Percentiles rank a stretch among this genome's conserved stretches.
Evolutionary conservation across 2,113 vertebrate genomes (phyloP).

Genomic region (Lampris megalopsis): DNA sequence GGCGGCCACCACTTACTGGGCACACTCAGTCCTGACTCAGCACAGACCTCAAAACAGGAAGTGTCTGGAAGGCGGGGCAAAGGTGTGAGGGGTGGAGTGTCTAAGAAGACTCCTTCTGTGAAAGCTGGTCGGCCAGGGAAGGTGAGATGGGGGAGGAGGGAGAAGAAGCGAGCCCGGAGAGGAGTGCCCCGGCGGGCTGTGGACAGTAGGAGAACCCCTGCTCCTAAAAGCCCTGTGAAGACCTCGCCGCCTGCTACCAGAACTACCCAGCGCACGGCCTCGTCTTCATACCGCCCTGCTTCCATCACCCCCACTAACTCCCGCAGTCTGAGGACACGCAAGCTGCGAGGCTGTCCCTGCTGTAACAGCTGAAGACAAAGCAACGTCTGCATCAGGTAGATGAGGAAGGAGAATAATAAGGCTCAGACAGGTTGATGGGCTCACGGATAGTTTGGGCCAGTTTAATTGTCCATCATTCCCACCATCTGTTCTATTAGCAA

Average conservation of each 20-base stretch:
- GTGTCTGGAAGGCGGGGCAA: slow-evolving; percentile 6
- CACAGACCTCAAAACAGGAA: slow-evolving; percentile 35
- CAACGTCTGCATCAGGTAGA: slow-evolving; percentile 6
- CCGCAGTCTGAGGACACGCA: slow-evolving; percentile 31
- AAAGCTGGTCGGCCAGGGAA: slow-evolving; percentile 9
- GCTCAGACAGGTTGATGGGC: no score
- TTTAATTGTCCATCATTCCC: no score
- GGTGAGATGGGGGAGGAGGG: neutral
- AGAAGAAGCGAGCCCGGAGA: slow-evolving; percentile 29
- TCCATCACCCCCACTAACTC: neutral
- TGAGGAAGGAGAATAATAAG: no score
- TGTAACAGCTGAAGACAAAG: slow-evolving; percentile 18
- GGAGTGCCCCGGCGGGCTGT: slow-evolving; percentile 35
- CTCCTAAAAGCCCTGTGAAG: slow-evolving; percentile 33
- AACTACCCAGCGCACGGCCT: neutral
- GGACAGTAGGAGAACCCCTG: slow-evolving; percentile 37
- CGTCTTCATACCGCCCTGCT: neutral
- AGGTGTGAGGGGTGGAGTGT: neutral
- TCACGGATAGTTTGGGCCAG: no score
- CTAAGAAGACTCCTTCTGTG: no score
- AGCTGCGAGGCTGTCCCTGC: slow-evolving; percentile 22
- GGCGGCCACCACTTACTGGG: slow-evolving; percentile 51
- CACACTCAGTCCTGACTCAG: slow-evolving; percentile 52
- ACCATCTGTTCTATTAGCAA: no score
- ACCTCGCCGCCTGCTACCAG: neutral